A percentile compares a stretch with the other conserved stretches of the same genome.
phyloP scores from a whole-genome alignment of 2,888 invertebrate genomes.

The Odontomyia ornata region DNA sequence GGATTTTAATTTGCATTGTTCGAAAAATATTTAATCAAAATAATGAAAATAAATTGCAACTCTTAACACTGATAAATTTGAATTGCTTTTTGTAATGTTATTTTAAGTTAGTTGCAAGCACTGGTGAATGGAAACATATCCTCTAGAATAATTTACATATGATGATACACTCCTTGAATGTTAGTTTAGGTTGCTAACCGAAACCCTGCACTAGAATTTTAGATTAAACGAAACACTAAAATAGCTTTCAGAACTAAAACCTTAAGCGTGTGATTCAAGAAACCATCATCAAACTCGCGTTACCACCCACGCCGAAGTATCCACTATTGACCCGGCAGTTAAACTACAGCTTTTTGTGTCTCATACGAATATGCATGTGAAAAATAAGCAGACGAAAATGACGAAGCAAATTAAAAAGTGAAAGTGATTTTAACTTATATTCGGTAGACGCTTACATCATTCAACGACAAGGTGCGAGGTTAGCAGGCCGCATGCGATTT shows the following conservation, averaged over 20 bases:
- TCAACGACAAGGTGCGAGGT: conserved; percentile 45
- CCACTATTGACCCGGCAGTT: not conserved
- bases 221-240: not conserved
- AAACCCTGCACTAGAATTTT: conserved; percentile 18
- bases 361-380: conserved; percentile 4
- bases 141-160: conserved; percentile 4
- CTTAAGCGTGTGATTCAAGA: too few species aligned
- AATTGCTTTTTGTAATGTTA: conserved; percentile 48
- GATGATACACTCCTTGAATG: not conserved
- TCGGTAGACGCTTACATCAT: conserved; percentile 40
- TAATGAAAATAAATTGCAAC: conserved; percentile 46
- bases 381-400: conserved; percentile 28
- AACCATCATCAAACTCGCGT: not conserved
- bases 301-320: conserved; percentile 15
- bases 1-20: conserved; percentile 42
- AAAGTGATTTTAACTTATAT: conserved; percentile 45
- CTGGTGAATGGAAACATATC: not conserved
- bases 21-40: conserved; percentile 32
- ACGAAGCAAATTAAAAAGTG: conserved; percentile 43
- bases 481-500: not conserved
- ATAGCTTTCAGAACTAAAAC: not conserved
- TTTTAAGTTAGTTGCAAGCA: not conserved
- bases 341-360: conserved; percentile 29
- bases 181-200: conserved; percentile 46
- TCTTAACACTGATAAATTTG: conserved; percentile 32